Evolutionary conservation across 2,113 vertebrate species (phyloP), one percentile per base, ranked within the genome.

Genomic region (Mus pahari): DNA sequence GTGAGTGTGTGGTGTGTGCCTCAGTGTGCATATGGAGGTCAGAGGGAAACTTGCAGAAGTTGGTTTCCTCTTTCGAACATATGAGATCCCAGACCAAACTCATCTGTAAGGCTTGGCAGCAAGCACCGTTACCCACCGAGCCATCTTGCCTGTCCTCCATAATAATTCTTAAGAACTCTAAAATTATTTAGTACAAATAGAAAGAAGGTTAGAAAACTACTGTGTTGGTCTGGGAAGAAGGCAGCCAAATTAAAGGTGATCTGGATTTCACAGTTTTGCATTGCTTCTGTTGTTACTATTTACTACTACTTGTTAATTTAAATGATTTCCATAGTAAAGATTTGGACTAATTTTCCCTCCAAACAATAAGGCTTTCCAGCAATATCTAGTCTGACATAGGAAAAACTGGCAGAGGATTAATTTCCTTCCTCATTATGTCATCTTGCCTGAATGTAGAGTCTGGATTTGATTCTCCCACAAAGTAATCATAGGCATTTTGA

Each of bases 241-340:
- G 17, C 66, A 79, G 26, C 91, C 50, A 62, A 33, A 6, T 17
- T 94, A 90, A 96, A 93, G 68, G 62, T 1, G 45, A 5, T 88
- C 82, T 95, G 93, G n/a, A 96, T 81, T 88, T 97, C 33, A 94
- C 36, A 92, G 36, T 31, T 75, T 94, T 83, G 60, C 36, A 55
- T 39, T 3, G 4, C 42, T 66, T 26, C 58, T 12, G 39, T 33
- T 89, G 90, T 95, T 77, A 84, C 62, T 53, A 26, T 33, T 95
- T 94, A 95, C n/a, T 60, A 88, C 24, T 77, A 0, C 86, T 82
- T 92, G 64, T 83, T 84, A 74, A 79, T 91, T 93, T 93, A 53
- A 88, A 71, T 84, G 53, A 64, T 93, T 83, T 94, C 48, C 39
- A 28, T 31, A 33, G 68, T 90, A 95, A 84, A 91, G 36, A 71